Base-by-base conservation (phyloP, 2,888 invertebrate species). In the Trisateles emortualis region DNA sequence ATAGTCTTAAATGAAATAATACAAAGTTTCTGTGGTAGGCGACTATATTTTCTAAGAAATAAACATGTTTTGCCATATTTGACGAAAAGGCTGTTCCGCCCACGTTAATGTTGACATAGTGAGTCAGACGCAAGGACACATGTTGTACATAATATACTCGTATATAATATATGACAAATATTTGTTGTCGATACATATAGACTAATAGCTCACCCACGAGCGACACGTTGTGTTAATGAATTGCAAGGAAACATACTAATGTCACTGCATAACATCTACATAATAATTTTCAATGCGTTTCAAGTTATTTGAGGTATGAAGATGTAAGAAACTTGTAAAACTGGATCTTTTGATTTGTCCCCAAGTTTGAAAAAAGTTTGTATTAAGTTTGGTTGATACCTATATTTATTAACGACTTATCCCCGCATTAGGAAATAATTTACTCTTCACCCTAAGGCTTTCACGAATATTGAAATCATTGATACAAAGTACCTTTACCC, bases 71-170 rank as follows among this genome's bases (percentile, higher is more conserved):
- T 67, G 58, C 86, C 86, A 81, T 85, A 83, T 79, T 64, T 74
- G 79, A 76, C 67, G 55, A 76, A 83, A 86, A 88, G 85, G 84
- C 80, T 85, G 83, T 83, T 81, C 87, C 88, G 82, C 91, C 89
- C 79, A 88, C 90, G 79, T 83, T 73, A 79, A 82, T 83, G 83
- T 91, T 89, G 87, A 86, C 83, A 83, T 72, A 84, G 81, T 91
- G 92, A 91, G 88, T 92, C 92, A 92, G 85, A 78, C 83, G 79
- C 92, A 92, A 92, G 91, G 91, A 88, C 89, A 79, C 57, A 58
- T 36, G 52, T 54, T 61, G 50, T 51, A 47, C 32, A 44, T 52
- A n/a, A n/a, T n/a, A 40, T 61, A 59, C 33, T 29, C 35, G 30
- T 13, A 50, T 2, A 5, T 19, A 26, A n/a, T 52, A 59, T 62